Evolutionary conservation across 2,113 vertebrate genomes (phyloP).

Genomic region (Pollimyrus isidori): DNA sequence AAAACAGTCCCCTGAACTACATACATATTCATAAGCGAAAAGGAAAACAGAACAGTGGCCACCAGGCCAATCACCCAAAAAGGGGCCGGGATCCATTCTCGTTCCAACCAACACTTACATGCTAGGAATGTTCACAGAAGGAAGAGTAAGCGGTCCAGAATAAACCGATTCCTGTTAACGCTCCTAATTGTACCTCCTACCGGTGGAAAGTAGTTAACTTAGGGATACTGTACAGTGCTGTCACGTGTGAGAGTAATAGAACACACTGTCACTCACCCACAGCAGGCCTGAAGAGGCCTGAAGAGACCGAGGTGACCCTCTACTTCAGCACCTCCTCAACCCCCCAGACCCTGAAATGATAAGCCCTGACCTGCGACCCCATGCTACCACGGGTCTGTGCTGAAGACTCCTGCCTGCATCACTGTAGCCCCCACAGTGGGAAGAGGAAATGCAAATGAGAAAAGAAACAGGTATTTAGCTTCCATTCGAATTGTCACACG

Average conservation of each 20-base stretch:
- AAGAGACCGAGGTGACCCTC: neutral
- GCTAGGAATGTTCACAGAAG: neutral
- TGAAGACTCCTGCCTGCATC: neutral
- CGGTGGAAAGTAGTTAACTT: neutral
- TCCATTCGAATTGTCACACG: neutral
- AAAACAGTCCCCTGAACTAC: neutral
- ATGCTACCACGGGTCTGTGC: constrained; percentile 44
- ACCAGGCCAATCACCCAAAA: constrained; percentile 11
- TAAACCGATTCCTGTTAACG: neutral
- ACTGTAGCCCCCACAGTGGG: neutral
- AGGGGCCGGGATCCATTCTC: neutral
- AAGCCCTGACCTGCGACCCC: constrained; percentile 42
- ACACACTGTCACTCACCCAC: neutral
- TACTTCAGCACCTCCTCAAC: neutral
- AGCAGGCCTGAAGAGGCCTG: neutral
- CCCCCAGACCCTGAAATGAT: constrained; percentile 12
- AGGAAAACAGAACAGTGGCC: neutral
- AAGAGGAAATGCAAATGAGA: constrained; percentile 16
- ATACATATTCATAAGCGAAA: constrained; percentile 18
- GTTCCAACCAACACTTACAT: constrained; percentile 8
- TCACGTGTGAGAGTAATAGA: neutral
- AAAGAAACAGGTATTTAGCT: constrained; percentile 19
- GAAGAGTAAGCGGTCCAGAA: neutral
- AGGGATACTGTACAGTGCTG: neutral
- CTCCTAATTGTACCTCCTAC: neutral